Conservation (phyloP, 1,140 invertebrate species). For the Cyclargus thomasi region DNA sequence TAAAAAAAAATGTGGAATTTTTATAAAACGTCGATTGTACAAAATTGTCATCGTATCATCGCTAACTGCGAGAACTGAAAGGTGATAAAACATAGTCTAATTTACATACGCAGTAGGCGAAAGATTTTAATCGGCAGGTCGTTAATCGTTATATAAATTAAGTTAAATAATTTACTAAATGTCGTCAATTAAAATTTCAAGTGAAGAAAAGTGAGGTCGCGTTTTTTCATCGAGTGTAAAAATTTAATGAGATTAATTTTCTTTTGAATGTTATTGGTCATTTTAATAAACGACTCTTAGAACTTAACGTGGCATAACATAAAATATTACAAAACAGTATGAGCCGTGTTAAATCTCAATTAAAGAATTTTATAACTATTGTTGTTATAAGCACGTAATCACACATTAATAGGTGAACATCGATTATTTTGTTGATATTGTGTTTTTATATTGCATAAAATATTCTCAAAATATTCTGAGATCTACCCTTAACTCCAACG, state of each 20-base stretch:
- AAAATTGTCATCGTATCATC: too few relatives aligned
- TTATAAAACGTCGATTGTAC: too few relatives aligned
- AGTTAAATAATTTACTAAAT: not conserved
- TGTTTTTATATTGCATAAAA: too few relatives aligned
- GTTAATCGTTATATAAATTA: not conserved
- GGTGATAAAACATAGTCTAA: not conserved
- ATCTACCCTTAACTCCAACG: not conserved
- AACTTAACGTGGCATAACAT: not conserved
- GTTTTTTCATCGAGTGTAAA: not conserved
- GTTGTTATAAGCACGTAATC: too few relatives aligned
- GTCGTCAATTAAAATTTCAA: not conserved
- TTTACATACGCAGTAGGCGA: not conserved
- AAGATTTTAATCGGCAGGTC: not conserved
- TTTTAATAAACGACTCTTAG: not conserved
- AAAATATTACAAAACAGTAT: not conserved
- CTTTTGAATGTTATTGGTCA: not conserved
- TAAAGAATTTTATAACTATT: too few relatives aligned
- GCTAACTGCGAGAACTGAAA: too few relatives aligned
- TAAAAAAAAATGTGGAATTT: too few relatives aligned
- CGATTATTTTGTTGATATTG: too few relatives aligned
- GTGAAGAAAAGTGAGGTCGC: not conserved
- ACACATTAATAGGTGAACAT: too few relatives aligned
- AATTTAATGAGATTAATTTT: conserved; percentile 6
- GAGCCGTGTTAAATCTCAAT: too few relatives aligned
- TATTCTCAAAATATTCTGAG: too few relatives aligned